Evolutionary conservation across 1,140 invertebrate genomes (phyloP).

Genomic region (Neomicropteryx cornuta): DNA sequence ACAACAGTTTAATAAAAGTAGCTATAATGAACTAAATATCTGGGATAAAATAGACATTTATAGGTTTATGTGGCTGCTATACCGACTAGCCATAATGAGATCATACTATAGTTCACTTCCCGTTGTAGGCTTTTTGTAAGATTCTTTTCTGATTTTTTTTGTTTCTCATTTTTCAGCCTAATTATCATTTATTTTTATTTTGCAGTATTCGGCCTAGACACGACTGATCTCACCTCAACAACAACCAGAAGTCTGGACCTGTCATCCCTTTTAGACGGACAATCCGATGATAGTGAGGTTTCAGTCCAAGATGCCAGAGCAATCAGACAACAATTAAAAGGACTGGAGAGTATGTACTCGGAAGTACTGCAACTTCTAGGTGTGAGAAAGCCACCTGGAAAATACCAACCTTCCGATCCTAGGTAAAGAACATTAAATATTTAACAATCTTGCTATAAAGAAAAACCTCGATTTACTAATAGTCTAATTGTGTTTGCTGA

Average conservation of each 20-base stretch:
- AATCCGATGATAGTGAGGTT: conserved; percentile 62
- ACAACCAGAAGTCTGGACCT: conserved; percentile 63
- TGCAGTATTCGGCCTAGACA: conserved; percentile 59
- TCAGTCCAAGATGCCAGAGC: conserved; percentile 66
- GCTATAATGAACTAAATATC: not conserved
- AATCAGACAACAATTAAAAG: conserved; percentile 73
- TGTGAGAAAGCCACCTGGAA: conserved; percentile 43
- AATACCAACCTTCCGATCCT: conserved; percentile 48
- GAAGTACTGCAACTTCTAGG: conserved; percentile 73
- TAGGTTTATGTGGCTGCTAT: not conserved
- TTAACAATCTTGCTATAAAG: not conserved
- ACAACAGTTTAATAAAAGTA: not conserved
- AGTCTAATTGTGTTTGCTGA: too few relatives aligned
- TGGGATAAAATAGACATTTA: not conserved
- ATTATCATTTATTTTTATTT: conserved; percentile 17
- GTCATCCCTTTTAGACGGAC: conserved; percentile 67
- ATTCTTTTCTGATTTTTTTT: too few relatives aligned
- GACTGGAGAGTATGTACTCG: conserved; percentile 81
- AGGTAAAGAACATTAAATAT: conserved; percentile 19
- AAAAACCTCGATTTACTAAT: not conserved
- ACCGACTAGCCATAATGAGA: conserved; percentile 1
- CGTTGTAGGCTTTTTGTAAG: too few relatives aligned
- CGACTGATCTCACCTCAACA: conserved; percentile 64
- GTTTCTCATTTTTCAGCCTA: too few relatives aligned
- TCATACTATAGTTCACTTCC: not conserved